Evolutionary conservation across 1,140 invertebrate genomes (phyloP).

Genomic region (Trichomalopsis sarcophagae): DNA sequence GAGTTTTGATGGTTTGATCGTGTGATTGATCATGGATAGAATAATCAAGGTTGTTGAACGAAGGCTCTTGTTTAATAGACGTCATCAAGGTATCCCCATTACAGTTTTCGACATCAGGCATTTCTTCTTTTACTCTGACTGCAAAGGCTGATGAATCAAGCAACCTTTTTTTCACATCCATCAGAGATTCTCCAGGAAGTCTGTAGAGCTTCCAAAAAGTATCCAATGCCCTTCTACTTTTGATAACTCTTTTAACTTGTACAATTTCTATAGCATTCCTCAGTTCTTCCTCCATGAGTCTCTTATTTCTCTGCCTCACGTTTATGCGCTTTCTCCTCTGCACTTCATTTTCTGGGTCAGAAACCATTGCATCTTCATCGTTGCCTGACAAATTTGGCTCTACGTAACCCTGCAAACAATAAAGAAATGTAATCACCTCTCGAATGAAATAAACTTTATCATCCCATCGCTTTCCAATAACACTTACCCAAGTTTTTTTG

Average conservation of each 20-base stretch:
- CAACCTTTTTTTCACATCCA: slow-evolving; percentile 39
- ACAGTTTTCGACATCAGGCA: not conserved
- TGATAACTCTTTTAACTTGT: slow-evolving; percentile 23
- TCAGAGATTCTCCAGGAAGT: slow-evolving; percentile 42
- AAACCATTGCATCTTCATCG: slow-evolving; percentile 34
- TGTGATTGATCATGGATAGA: not conserved
- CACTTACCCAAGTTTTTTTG: slow-evolving; percentile 41
- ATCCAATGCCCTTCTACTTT: slow-evolving; percentile 44
- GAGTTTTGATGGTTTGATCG: not conserved
- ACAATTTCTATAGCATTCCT: slow-evolving; percentile 1
- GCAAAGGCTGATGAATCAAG: not conserved
- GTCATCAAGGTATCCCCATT: not conserved
- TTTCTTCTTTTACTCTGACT: slow-evolving; percentile 19
- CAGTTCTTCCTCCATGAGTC: slow-evolving; percentile 1
- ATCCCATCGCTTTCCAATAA: not conserved
- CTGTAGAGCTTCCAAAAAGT: slow-evolving; percentile 49
- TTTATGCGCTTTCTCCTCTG: not conserved
- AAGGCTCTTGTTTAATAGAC: slow-evolving; percentile 15
- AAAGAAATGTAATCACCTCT: not conserved
- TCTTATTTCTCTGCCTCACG: slow-evolving; percentile 26
- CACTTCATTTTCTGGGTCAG: slow-evolving; percentile 22
- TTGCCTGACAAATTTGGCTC: not conserved
- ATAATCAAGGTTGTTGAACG: slow-evolving; percentile 8
- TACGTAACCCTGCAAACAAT: slow-evolving; percentile 14
- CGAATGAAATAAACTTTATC: not conserved